Base-by-base conservation (phyloP, 2,888 invertebrate species). In the Microplitis deprimator region DNA sequence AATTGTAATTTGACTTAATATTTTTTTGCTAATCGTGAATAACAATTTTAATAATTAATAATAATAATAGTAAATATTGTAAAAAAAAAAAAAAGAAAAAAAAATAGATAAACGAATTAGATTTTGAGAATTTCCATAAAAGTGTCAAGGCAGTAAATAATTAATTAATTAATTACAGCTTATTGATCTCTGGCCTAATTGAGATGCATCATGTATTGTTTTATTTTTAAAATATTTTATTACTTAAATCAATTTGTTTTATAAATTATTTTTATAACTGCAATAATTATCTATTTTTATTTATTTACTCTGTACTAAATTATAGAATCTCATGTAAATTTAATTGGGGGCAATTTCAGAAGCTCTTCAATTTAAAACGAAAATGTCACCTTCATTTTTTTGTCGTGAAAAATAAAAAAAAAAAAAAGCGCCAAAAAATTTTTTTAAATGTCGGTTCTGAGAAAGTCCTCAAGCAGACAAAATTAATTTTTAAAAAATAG, bases 181-280 rank as follows among this genome's bases (percentile, higher is more conserved):
- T 81, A 73, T 77, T 81, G 79, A 81, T 81, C 82, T 83, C 80
- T 79, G 85, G 85, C 85, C 86, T 86, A 85, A 81, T 82, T 81
- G 81, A 78, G 77, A 80, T 76, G 65, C 67, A 78, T 79, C 79
- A 77, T 80, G 79, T 71, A 73, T 81, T 79, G 67, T 81, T 72
- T 80, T 77, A 10, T 50, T 50, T 50, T 50, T 5, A 50, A 50
- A 10, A 50, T 50, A 10, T 50, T 50, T 50, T 50, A 10, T 50
- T 50, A 10, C 7, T 50, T 29, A 29, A 29, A 41, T 50, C 50
- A 50, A 13, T 50, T 10, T 10, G 8, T 10, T 10, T 50, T 10
- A 10, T 50, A 50, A 50, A 10, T 50, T 50, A 50, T 50, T 50
- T 50, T 50, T 50, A 10, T 5, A 50, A 50, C 13, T 50, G 8